Base-by-base conservation (phyloP, 1,140 invertebrate species). In the Ganaspis sp. region DNA sequence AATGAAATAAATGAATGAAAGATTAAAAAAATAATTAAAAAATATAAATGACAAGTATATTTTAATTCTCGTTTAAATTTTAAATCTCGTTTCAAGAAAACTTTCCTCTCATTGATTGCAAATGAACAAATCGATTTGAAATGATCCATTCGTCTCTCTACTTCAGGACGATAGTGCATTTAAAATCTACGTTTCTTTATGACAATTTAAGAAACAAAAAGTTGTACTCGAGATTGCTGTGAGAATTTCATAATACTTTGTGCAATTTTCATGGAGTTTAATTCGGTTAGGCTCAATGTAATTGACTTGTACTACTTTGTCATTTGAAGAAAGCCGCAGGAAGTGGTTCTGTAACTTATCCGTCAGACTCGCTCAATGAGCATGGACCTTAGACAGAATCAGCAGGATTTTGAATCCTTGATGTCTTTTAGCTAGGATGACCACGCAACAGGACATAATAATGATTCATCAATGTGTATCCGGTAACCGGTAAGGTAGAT, bases 391-490 rank as follows among this genome's bases (percentile, higher is more conserved):
- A 15, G 23, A 6, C 15, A 49, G 26, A n/a, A 74, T 9, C 34
- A 17, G 12, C 42, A 64, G 29, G 54, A 64, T 64, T 26, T 29
- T 64, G 12, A 64, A 12, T 29, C 23, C 11, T 29, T 64, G 69
- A 34, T 49, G 49, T 73, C 21, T 53, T 21, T 21, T 21, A 19
- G 42, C 23, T 69, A 73, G 74, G 76, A 78, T 74, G 77, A 74
- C 72, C 73, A 54, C 70, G 53, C 73, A 64, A 38, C 42, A 54
- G 64, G 38, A 72, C 74, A 64, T 12, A 54, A 58, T 26, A 58
- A 83, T 80, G 82, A 83, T 83, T 81, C 80, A 82, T 78, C 78
- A 78, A 74, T 74, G 78, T 74, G 78, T 76, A 75, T 75, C 40
- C 80, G 69, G 76, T 70, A 71, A 70, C 69, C 42, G 42, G 72